These are phyloP conservation scores for Eurypyga helias DNA, from an alignment of 2,113 vertebrate genomes.

Conservation along the genomic window DNA sequence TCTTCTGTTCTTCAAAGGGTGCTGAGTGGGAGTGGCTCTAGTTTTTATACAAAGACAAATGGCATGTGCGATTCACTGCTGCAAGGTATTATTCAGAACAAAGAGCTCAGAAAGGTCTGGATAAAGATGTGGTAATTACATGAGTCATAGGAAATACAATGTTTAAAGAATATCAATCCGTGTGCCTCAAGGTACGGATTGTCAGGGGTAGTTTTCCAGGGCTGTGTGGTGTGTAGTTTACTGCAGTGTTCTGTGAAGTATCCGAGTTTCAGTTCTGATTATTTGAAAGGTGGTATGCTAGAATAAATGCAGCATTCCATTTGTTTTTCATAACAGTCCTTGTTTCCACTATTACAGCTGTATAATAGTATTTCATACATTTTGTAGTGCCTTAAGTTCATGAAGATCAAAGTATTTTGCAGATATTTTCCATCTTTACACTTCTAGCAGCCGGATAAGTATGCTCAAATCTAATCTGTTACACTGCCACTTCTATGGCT, in stretches of 20 bases:
- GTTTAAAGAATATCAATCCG: background rate
- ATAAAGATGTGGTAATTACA: background rate
- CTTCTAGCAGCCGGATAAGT: background rate
- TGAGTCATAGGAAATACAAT: background rate
- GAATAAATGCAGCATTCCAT: background rate
- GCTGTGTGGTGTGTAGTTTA: background rate
- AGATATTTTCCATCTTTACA: conserved; percentile 13
- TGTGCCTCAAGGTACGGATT: background rate
- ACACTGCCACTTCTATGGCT: background rate
- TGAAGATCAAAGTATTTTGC: conserved; percentile 13
- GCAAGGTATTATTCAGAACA: background rate
- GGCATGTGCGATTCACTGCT: background rate
- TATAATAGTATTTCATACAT: conserved; percentile 1
- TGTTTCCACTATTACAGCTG: background rate
- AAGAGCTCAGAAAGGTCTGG: background rate
- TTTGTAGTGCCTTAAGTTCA: background rate
- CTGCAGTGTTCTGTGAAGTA: background rate
- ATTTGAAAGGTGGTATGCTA: background rate
- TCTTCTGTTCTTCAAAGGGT: background rate
- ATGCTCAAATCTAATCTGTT: conserved; percentile 2
- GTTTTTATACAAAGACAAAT: background rate
- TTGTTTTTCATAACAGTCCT: background rate
- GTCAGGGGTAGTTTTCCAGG: background rate
- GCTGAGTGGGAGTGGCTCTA: background rate
- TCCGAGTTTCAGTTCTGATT: background rate